Percentiles rank a stretch among this genome's conserved stretches.
Evolutionary conservation across 2,113 vertebrate species (phyloP).

Genomic region (Xyrauchen texanus): DNA sequence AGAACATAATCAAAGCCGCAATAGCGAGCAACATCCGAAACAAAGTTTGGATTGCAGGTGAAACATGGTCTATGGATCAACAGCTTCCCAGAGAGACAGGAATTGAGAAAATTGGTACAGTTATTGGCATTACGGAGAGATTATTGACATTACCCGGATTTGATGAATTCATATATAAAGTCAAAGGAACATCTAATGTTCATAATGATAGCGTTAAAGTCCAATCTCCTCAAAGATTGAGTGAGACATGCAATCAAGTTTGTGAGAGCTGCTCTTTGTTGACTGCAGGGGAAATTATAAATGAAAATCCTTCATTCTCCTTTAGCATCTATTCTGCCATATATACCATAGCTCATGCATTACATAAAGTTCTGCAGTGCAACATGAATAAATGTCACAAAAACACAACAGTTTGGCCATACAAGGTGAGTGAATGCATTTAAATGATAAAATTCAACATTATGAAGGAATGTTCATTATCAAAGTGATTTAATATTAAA

Average conservation of each 20-base stretch:
- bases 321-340: conserved; percentile 75
- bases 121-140: too few relatives aligned
- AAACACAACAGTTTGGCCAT: too few relatives aligned
- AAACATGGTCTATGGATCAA: conserved; percentile 75
- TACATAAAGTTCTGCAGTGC: conserved; percentile 79
- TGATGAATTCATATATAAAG: too few relatives aligned
- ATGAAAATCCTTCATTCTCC: conserved; percentile 51
- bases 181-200: conserved; percentile 7
- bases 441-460: too few relatives aligned
- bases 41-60: conserved; percentile 83
- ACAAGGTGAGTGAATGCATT: too few relatives aligned
- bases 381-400: not conserved
- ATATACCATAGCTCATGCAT: conserved; percentile 75
- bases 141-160: too few relatives aligned
- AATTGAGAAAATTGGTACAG: conserved; percentile 68
- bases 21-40: conserved; percentile 69
- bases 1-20: conserved; percentile 69
- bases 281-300: not conserved
- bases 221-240: not conserved
- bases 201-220: not conserved
- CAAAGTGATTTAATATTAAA: too few relatives aligned
- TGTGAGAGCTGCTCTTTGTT: conserved; percentile 62
- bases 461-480: too few relatives aligned
- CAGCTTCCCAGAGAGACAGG: conserved; percentile 60
- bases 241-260: conserved; percentile 64